phyloP scores from a whole-genome alignment of 2,797 vertebrate genomes.

The Chrysocyon brachyurus region DNA sequence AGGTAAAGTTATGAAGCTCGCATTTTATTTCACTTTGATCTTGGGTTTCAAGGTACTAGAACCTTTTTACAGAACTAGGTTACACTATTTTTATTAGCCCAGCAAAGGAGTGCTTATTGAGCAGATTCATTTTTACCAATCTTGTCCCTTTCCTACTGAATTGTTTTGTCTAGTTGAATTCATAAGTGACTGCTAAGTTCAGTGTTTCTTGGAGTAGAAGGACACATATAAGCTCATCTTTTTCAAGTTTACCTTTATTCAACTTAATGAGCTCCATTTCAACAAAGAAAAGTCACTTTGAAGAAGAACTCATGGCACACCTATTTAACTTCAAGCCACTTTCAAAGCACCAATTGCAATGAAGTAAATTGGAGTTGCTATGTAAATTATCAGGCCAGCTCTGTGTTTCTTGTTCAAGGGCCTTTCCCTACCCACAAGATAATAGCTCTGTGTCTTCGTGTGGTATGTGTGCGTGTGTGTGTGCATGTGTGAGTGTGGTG shows the following conservation, averaged over 20 bases:
- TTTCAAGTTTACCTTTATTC: constrained; percentile 41
- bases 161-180: not conserved
- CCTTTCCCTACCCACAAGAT: not conserved
- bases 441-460: not conserved
- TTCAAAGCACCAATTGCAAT: constrained; percentile 16
- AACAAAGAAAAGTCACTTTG: constrained; percentile 16
- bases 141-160: not conserved
- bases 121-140: not conserved
- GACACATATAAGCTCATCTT: not conserved
- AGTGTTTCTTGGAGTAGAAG: constrained; percentile 11
- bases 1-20: not conserved
- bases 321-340: not conserved
- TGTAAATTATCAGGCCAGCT: not conserved
- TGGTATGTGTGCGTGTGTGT: not conserved
- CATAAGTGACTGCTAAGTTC: not conserved
- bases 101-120: constrained; percentile 8
- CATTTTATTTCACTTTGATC: constrained; percentile 52
- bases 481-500: not conserved
- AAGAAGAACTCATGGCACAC: not conserved
- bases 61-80: not conserved
- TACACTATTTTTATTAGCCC: constrained; percentile 24
- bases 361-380: not conserved
- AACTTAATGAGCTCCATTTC: constrained; percentile 54
- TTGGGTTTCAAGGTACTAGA: constrained; percentile 18
- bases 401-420: not conserved